Evolutionary conservation across 64 coral and sea anemone genomes (phyloP), one percentile per base, ranked within the genome.

Genomic region (Acropora yongei): DNA sequence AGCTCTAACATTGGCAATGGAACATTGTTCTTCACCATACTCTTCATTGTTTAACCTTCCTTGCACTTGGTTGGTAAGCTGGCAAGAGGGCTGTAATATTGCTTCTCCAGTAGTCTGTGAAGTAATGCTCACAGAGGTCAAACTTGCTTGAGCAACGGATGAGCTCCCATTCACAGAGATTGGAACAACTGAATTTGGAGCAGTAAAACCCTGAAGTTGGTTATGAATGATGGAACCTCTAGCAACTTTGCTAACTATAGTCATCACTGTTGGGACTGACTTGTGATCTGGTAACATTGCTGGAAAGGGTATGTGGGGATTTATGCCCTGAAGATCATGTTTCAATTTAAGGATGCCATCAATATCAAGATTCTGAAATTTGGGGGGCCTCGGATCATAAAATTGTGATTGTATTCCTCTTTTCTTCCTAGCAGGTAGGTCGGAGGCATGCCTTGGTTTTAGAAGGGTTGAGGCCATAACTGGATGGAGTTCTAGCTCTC

Each of bases 391-490:
- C 6, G 69, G 18, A 72, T 72, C 69, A 72, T 72, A 72, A 72
- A 72, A 72, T 72, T 72, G 69, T 20, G 69, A 72, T 72, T 72
- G 69, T 72, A 14, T 63, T 63, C 58, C 58, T 63, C 58, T 63
- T 63, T 63, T 63, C 58, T 63, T 63, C 58, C 58, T 63, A 63
- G 58, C 58, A 63, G 58, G 58, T 63, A 63, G 58, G 58, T 63
- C 58, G 12, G 58, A 63, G 58, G 58, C 51, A 63, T 63, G 58
- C 14, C 58, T 63, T 63, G 58, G 58, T 63, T 63, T 63, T 63
- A 63, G 9, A 63, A 6, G 58, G 58, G 58, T 63, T 63, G 58
- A 63, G 58, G 58, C 58, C 5, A 63, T 63, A 63, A 63, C 69
- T 72, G n/a, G 69, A 16, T 30, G 69, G n/a, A 72, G 14, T 63